These are phyloP conservation scores for Epinephelus moara DNA, from an alignment of 2,113 vertebrate genomes.

Conservation along the genomic window DNA sequence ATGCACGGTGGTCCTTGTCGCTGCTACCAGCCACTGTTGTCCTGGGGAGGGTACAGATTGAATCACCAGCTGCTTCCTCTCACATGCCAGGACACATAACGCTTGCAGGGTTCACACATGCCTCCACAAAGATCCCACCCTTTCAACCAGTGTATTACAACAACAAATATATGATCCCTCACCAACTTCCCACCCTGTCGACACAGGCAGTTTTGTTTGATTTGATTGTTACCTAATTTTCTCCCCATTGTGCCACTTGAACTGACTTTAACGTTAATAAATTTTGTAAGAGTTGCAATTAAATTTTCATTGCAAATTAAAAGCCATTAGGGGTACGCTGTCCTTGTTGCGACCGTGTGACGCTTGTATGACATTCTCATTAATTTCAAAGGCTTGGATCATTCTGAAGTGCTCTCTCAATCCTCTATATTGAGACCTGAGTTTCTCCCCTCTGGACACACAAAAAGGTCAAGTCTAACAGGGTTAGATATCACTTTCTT, in stretches of 20 bases:
- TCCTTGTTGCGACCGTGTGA: neutral
- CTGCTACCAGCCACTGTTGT: slow-evolving; percentile 3
- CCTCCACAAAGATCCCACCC: neutral
- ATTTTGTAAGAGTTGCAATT: neutral
- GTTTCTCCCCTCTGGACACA: neutral
- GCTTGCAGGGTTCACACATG: slow-evolving; percentile 16
- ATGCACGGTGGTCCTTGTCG: neutral
- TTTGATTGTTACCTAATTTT: neutral
- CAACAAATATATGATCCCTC: neutral
- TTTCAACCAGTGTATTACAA: neutral
- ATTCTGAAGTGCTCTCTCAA: neutral
- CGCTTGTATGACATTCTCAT: neutral
- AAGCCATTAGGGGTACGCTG: neutral
- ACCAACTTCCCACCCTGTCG: neutral
- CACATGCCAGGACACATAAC: slow-evolving; percentile 31
- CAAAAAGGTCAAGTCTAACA: slow-evolving; percentile 22
- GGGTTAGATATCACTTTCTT: neutral
- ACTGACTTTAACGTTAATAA: neutral
- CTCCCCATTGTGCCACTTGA: neutral
- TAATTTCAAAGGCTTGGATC: slow-evolving; percentile 1
- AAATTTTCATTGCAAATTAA: slow-evolving; percentile 19
- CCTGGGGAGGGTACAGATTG: slow-evolving; percentile 25
- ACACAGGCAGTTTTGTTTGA: neutral
- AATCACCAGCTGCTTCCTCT: slow-evolving; percentile 37
- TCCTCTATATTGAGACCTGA: slow-evolving; percentile 15